These are phyloP conservation scores for Gortyna flavago DNA, from an alignment of 2,888 invertebrate species.

Conservation along the genomic window DNA sequence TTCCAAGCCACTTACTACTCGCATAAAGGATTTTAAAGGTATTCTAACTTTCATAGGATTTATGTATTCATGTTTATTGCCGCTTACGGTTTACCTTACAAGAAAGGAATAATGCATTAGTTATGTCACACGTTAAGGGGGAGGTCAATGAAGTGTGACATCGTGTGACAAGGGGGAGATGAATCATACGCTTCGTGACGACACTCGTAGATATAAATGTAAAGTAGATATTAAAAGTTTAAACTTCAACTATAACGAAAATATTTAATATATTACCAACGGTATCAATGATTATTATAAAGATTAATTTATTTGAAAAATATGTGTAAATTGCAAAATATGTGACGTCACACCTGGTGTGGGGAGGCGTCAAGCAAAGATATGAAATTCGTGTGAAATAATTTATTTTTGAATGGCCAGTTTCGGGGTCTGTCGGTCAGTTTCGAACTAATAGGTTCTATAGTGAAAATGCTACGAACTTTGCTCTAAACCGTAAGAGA, in stretches of 20 bases:
- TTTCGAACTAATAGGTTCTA: neutral
- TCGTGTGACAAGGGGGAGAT: neutral
- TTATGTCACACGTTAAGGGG: neutral
- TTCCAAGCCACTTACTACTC: conserved; percentile 1
- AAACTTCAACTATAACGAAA: neutral
- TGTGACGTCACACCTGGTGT: neutral
- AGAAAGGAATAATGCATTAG: neutral
- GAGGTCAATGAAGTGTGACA: neutral
- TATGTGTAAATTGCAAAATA: neutral
- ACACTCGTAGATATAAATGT: too few relatives aligned
- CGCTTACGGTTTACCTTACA: neutral
- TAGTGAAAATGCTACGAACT: neutral
- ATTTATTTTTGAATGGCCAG: neutral
- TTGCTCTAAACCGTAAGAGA: neutral
- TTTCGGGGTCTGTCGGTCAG: neutral
- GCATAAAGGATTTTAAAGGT: conserved; percentile 16
- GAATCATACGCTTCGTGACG: neutral
- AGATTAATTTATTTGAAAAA: neutral
- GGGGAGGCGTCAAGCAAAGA: neutral
- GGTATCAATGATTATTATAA: neutral
- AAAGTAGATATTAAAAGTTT: neutral
- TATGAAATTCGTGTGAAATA: neutral
- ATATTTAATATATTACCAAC: too few relatives aligned
- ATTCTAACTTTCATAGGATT: conserved; percentile 16
- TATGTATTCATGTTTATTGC: conserved; percentile 18